Evolutionary conservation across 2,113 vertebrate species (phyloP).

Genomic region (Phaethon lepturus): DNA sequence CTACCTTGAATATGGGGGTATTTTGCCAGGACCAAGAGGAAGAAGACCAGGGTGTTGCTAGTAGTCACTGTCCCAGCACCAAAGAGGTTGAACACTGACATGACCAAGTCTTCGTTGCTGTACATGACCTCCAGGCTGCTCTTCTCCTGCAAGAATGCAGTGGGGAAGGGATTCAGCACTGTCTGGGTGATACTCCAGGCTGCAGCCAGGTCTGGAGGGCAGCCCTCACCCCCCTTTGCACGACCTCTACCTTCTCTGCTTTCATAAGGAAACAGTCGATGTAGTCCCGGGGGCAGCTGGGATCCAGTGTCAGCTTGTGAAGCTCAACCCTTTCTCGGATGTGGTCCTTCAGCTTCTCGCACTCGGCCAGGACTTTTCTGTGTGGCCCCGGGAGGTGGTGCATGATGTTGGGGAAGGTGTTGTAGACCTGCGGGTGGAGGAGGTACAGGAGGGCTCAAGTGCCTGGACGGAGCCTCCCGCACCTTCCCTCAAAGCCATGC

Average conservation of each 20-base stretch:
- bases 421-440: conserved; percentile 41
- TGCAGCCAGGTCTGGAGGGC: not conserved
- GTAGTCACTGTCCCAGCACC: conserved; percentile 74
- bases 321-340: conserved; percentile 21
- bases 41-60: conserved; percentile 64
- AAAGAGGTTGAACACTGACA: conserved; percentile 62
- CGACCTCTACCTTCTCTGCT: conserved; percentile 53
- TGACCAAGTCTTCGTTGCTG: conserved; percentile 48
- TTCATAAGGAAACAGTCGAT: conserved; percentile 70
- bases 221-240: accelerated
- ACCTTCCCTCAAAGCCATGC: not conserved
- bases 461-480: not conserved
- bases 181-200: not conserved
- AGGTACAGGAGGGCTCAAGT: not conserved
- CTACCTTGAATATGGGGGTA: conserved; percentile 79
- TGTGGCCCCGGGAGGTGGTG: conserved; percentile 58
- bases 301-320: conserved; percentile 58
- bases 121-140: not conserved
- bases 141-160: not conserved
- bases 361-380: not conserved
- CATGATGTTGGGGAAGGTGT: conserved; percentile 64
- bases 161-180: not conserved
- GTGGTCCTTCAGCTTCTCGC: conserved; percentile 44
- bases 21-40: conserved; percentile 75
- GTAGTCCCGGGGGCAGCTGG: conserved; percentile 62